Base-by-base conservation (phyloP, 2,797 vertebrate genomes). In the Artibeus lituratus region DNA sequence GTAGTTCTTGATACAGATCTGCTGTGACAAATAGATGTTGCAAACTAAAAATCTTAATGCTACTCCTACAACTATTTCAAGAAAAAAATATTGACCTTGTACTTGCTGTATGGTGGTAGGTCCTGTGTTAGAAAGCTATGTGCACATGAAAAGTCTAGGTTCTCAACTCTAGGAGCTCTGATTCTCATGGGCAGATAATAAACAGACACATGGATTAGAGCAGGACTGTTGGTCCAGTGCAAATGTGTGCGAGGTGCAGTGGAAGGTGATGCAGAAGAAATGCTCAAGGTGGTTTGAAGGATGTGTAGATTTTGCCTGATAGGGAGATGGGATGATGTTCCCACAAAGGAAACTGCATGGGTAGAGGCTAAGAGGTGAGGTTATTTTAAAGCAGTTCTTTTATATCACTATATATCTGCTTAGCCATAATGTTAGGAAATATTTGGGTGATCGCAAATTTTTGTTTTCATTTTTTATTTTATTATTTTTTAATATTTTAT, bases 1-100 rank as follows among this genome's bases (percentile, higher is more conserved):
- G 88, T 92, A 67, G 85, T 37, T 94, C 80, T 81, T 85, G 62
- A 76, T 94, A 65, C 59, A 86, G 32, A 81, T 91, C 55, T 95
- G 70, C 53, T 65, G 3, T 94, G 85, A 84, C 92, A 89, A 74
- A n/a, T 72, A 69, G 70, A 53, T 78, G 49, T 84, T 92, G 49
- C 16, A 55, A n/a, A 80, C 62, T 78, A 37, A 83, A 65, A 82
- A 12, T 90, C 39, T 78, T 87, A 44, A 70, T 57, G 65, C 81
- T 67, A 8, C 14, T 70, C 35, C 78, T 80, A 10, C 62, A 92
- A 29, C 26, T 81, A 21, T 57, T 82, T 85, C n/a, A 59, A 21
- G 44, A 73, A 73, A n/a, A 51, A 85, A 19, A 29, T 9, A 7
- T 32, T 90, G 57, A 26, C 67, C 39, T 10, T 29, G 2, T 5